phyloP scores from a whole-genome alignment of 2,797 vertebrate genomes.

The Peromyscus melanophrys region DNA sequence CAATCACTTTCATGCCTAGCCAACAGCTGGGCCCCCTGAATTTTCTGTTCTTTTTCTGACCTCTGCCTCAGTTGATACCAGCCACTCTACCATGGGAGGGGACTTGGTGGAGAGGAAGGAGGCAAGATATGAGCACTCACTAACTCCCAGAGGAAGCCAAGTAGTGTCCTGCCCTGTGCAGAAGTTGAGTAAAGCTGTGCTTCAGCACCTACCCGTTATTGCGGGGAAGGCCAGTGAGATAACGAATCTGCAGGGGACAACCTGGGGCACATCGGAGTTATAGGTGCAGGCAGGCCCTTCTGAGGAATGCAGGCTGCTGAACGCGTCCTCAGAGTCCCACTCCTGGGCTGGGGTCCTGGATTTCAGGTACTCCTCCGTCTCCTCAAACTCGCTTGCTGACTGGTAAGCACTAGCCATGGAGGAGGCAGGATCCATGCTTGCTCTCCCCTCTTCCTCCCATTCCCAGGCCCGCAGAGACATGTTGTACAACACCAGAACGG shows the following conservation, averaged over 20 bases:
- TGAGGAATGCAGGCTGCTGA: not conserved
- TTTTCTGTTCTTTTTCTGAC: not conserved
- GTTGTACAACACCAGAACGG: not conserved
- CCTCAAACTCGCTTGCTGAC: not conserved
- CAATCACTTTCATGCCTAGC: not conserved
- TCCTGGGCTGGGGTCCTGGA: not conserved
- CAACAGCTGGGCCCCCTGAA: not conserved
- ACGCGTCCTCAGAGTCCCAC: not conserved
- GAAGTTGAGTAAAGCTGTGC: not conserved
- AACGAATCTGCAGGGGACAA: conserved; percentile 80
- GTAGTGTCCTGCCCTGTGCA: accelerated
- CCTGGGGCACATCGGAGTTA: not conserved
- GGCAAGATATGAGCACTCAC: not conserved
- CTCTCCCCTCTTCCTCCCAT: conserved; percentile 6
- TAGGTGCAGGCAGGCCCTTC: accelerated
- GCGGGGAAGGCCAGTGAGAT: conserved; percentile 83
- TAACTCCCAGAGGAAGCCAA: not conserved
- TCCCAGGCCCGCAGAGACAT: conserved; percentile 64
- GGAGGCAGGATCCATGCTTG: not conserved
- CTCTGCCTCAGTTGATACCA: not conserved
- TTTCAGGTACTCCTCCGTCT: not conserved
- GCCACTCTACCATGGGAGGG: not conserved
- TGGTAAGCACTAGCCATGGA: not conserved
- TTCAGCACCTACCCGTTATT: conserved; percentile 30
- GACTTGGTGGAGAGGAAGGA: not conserved